Conservation (phyloP, 2,888 invertebrate genomes). For the Lasioglossum marginatum region DNA sequence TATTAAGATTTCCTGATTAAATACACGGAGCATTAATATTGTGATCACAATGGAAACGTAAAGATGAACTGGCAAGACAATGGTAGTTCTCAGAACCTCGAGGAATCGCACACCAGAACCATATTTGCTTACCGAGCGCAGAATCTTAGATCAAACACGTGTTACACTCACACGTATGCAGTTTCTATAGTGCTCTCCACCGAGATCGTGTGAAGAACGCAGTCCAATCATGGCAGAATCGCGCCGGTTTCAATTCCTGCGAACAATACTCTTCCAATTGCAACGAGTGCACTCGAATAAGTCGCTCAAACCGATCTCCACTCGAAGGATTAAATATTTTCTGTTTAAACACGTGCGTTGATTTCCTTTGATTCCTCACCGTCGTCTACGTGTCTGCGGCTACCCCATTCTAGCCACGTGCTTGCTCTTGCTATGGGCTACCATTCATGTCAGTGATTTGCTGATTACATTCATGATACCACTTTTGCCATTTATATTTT, state of each 20-base stretch:
- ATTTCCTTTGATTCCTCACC: constrained; percentile 15
- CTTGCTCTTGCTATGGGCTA: background rate
- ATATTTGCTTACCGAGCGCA: background rate
- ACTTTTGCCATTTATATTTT: background rate
- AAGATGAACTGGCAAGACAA: background rate
- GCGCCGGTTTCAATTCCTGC: constrained; percentile 15
- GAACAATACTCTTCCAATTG: background rate
- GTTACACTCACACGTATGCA: background rate
- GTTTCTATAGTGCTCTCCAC: background rate
- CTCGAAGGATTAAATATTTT: constrained; percentile 44
- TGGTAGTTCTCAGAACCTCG: background rate
- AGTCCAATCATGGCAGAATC: background rate
- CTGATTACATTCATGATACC: background rate
- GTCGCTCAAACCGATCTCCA: constrained; percentile 8
- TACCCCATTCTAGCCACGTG: background rate
- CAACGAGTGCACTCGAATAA: background rate
- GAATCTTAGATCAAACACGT: constrained; percentile 5
- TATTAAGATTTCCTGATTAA: background rate
- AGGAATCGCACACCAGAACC: background rate
- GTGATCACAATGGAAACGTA: background rate
- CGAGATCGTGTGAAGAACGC: background rate
- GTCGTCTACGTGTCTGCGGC: background rate
- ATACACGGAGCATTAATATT: background rate
- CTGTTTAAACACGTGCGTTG: constrained; percentile 30
- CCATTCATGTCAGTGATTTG: background rate